Base-by-base conservation (phyloP, 2,888 invertebrate species). In the Drosophila pseudotakahashii region DNA sequence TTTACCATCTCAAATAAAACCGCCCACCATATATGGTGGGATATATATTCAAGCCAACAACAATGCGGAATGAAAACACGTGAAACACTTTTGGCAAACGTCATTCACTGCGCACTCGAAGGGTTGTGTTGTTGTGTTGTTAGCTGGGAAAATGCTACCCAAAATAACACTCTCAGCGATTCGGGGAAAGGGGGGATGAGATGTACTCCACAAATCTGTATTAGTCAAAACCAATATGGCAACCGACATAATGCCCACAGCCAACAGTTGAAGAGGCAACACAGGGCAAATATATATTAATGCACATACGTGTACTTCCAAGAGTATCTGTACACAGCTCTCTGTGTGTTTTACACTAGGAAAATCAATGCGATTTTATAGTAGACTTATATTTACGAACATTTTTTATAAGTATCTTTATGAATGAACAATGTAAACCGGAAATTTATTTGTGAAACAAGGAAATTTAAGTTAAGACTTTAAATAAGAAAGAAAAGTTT, bases 241-340 rank as follows among this genome's bases (percentile, higher is more conserved):
- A 72, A 62, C 77, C 64, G 76, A 86, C 73, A 83, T 85, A 82
- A 82, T 71, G 67, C 44, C 66, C 52, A 52, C 45, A 66, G 39
- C 14, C 62, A 63, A 48, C 45, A 48, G 48, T 48, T 48, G 41
- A 48, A 63, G 48, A 48, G 62, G 62, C 26, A 63, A 48, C 48
- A 48, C 48, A 41, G 62, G 47, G 62, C 48, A 63, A 63, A 63
- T 63, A 63, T 63, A 63, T 63, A 48, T 63, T 42, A 63, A 63
- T 63, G 41, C 37, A 37, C 32, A 62, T 39, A 39, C 47, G 47
- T 62, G 37, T 62, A 63, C 63, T 32, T 13, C 23, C 16, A 14
- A 36, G 23, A 39, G 62, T 54, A 44, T 41, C 44, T 44, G 30
- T 14, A 54, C 42, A 45, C 55, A 36, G 11, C 47, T 7, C n/a